Evolutionary conservation across 92 coral and sea anemone genomes (phyloP), one percentile per base, ranked within the genome.

Genomic region (Actinostola sp.): DNA sequence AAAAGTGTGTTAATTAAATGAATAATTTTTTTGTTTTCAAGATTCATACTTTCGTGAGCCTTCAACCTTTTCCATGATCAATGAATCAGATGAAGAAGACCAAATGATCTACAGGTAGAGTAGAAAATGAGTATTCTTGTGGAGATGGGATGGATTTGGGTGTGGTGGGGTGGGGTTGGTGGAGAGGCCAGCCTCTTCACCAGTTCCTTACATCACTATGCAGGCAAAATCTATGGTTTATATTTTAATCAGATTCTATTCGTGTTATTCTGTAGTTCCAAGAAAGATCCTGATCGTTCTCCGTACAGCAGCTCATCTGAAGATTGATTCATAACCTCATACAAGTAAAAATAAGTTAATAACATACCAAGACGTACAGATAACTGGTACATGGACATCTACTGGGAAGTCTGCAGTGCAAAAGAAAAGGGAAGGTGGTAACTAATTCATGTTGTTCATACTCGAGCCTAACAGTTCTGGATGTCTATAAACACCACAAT

Each of bases 11-110:
- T n/a, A n/a, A 19, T 0, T 0, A 28, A 32, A 15, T 0, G 21
- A 31, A 34, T 35, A 2, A 0, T 1, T 34, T 61, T 49, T 28
- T 57, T 61, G 21, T 42, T 21, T 55, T 41, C 8, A 59, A 93
- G 98, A 93, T 67, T 93, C 98, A 0, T 88, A 91, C 70, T 88
- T 93, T 78, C 91, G 91, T 28, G 98, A 93, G 54, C 96, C 90
- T 44, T 92, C 98, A 21, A 88, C 98, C 14, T 91, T 93, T 79
- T 93, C 98, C 27, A 93, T 93, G 98, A 58, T 93, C 76, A 92
- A 92, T 69, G 98, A 93, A 34, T 93, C 98, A 2, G 96, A 90
- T 30, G 96, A 90, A 48, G 96, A 90, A 60, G 97, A 93, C 8
- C 84, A 81, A 63, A 86, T 86, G 81, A 49, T 93, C 5, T 90